Evolutionary conservation across 2,797 vertebrate species (phyloP), one percentile per base, ranked within the genome.

Genomic region (Buphagus erythrorhynchus): DNA sequence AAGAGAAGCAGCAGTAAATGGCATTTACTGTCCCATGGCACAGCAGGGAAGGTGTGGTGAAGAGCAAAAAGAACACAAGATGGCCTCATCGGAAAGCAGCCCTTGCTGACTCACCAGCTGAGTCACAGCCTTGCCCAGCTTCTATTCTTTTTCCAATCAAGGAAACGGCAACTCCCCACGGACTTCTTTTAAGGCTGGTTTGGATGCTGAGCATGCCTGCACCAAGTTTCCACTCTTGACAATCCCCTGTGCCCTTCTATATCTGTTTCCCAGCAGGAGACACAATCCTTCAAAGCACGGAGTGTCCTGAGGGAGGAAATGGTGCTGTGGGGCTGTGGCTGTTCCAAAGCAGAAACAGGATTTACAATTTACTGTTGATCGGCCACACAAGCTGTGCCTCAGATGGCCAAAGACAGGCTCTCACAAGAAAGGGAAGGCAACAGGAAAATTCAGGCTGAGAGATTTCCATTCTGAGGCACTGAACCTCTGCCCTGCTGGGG

Each of bases 131-230:
- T 31, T 77, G 82, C 78, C 75, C 62, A 1, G 87, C 68, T 54
- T 86, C 94, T 80, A 2, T 72, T 91, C 80, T 93, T 95, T 85
- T 94, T 88, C 96, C 93, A 94, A 94, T 93, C 72, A 91, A 94
- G 94, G 95, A 93, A 96, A 90, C 72, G 52, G 82, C 59, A 75
- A 81, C 66, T 96, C 88, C 94, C 88, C 49, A 77, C 11, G 18
- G 68, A 45, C 35, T 65, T 68, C 72, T 92, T 92, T 80, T 75
- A 83, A 72, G 78, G 65, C 45, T 79, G 66, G 5, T 93, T 92
- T 1, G 6, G 84, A 93, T 86, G 89, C 81, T 62, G 86, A 78
- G 54, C 92, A 69, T 96, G 93, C 87, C 75, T 40, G 62, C 29
- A 48, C 49, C 20, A 26, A 79, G 78, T 43, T 33, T 76, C 71